phyloP scores from a whole-genome alignment of 2,888 invertebrate genomes.

The Caenorhabditis sp. region DNA sequence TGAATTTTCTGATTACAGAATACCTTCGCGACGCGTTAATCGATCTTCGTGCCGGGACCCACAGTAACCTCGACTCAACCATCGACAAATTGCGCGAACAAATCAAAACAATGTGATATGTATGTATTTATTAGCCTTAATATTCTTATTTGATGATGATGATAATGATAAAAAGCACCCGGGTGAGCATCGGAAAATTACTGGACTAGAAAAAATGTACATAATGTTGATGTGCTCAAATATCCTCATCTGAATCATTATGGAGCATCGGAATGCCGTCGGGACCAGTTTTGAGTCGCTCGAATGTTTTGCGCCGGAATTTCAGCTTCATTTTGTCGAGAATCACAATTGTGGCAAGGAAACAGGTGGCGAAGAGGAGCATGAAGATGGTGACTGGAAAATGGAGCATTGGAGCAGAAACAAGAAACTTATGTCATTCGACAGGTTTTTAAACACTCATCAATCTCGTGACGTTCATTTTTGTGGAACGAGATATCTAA shows the following conservation, averaged over 20 bases:
- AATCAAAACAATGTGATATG: constrained; percentile 13
- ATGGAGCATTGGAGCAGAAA: too few species aligned
- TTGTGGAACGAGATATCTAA: too few species aligned
- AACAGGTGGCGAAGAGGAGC: background rate
- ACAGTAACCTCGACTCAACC: constrained; percentile 21
- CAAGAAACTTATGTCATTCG: too few species aligned
- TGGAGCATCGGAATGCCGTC: background rate
- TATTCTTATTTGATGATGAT: too few species aligned
- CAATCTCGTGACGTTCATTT: too few species aligned
- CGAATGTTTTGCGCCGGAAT: background rate
- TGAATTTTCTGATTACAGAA: too few species aligned
- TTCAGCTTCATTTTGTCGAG: background rate
- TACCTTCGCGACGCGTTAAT: constrained; percentile 38
- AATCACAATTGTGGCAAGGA: background rate
- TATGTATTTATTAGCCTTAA: too few species aligned
- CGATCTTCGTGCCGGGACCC: constrained; percentile 32
- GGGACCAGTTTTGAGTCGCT: background rate
- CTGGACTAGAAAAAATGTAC: background rate
- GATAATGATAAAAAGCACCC: too few species aligned
- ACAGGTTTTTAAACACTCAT: too few species aligned
- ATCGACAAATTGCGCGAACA: constrained; percentile 33
- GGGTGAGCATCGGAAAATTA: too few species aligned
- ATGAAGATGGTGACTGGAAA: constrained; percentile 11
- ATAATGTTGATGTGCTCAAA: background rate
- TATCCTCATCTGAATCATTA: background rate